These are phyloP conservation scores for Brachionus manjavacas DNA, from an alignment of 1,140 invertebrate genomes.

Conservation along the genomic window DNA sequence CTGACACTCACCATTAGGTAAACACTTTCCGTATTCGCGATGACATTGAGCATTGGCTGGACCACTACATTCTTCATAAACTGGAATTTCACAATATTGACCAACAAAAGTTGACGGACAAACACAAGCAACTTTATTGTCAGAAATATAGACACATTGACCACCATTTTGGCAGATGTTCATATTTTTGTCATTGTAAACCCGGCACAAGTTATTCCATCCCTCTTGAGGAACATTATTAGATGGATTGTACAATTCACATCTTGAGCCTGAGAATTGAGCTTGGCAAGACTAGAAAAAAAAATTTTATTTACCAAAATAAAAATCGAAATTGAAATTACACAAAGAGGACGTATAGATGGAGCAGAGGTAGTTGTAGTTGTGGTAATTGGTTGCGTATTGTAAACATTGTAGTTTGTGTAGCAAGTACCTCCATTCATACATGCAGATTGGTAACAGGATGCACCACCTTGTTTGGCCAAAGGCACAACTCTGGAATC, in stretches of 20 bases:
- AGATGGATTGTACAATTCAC: slow-evolving; percentile 22
- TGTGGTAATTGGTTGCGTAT: not conserved
- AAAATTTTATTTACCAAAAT: not conserved
- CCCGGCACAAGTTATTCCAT: slow-evolving; percentile 41
- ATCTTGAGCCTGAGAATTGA: slow-evolving; percentile 32
- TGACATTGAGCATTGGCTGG: slow-evolving; percentile 30
- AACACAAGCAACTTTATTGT: slow-evolving; percentile 41
- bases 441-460: slow-evolving; percentile 29
- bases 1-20: not conserved
- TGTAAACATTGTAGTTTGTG: slow-evolving; percentile 28
- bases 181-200: slow-evolving; percentile 42
- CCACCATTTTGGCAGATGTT: slow-evolving; percentile 41
- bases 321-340: not conserved
- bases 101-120: slow-evolving; percentile 31
- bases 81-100: slow-evolving; percentile 40
- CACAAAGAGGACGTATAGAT: not conserved
- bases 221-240: not conserved
- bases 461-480: slow-evolving; percentile 25
- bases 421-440: slow-evolving; percentile 42
- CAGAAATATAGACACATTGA: slow-evolving; percentile 36
- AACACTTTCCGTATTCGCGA: slow-evolving; percentile 18
- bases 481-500: slow-evolving; percentile 20
- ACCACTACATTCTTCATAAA: slow-evolving; percentile 19
- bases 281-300: slow-evolving; percentile 35
- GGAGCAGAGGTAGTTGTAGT: slow-evolving; percentile 32